phyloP scores from a whole-genome alignment of 2,797 vertebrate genomes.

The Poecilia gillii region DNA sequence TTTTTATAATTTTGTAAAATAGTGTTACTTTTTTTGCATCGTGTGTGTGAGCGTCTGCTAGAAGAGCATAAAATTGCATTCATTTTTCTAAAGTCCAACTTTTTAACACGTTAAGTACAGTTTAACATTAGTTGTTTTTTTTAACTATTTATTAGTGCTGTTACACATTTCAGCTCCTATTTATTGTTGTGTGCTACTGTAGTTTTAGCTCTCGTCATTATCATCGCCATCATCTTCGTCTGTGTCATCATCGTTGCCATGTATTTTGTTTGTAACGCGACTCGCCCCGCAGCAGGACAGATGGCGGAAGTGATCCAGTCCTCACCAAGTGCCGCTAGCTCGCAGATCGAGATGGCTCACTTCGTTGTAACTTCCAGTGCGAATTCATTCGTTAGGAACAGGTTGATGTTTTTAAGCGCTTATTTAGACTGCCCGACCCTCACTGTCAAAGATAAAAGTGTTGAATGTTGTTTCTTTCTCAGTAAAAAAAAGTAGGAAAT shows the following conservation, averaged over 20 bases:
- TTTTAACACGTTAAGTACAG: slow-evolving; percentile 12
- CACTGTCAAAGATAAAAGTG: slow-evolving; percentile 37
- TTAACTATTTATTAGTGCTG: slow-evolving; percentile 70
- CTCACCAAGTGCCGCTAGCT: slow-evolving; percentile 59
- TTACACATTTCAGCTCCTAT: slow-evolving; percentile 60
- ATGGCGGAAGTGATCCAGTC: slow-evolving; percentile 29
- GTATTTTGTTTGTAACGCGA: slow-evolving; percentile 32
- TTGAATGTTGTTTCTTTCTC: background rate
- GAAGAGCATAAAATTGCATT: slow-evolving; percentile 51
- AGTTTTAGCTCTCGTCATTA: slow-evolving; percentile 38
- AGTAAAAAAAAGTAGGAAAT: background rate
- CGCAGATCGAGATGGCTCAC: slow-evolving; percentile 38
- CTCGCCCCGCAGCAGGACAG: slow-evolving; percentile 43
- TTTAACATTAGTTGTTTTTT: slow-evolving; percentile 24
- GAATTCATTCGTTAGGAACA: slow-evolving; percentile 41
- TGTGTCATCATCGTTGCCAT: slow-evolving; percentile 14
- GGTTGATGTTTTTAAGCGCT: slow-evolving; percentile 35
- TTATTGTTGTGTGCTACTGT: slow-evolving; percentile 65
- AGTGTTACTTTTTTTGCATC: slow-evolving; percentile 42
- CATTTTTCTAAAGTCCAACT: slow-evolving; percentile 23
- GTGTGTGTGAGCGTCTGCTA: slow-evolving; percentile 40
- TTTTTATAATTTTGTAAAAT: slow-evolving; percentile 59
- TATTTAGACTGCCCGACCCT: slow-evolving; percentile 42
- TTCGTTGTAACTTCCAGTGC: slow-evolving; percentile 50
- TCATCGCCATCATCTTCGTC: slow-evolving; percentile 50